phyloP scores from a whole-genome alignment of 1,140 invertebrate genomes.

The Monomorium pharaonis region DNA sequence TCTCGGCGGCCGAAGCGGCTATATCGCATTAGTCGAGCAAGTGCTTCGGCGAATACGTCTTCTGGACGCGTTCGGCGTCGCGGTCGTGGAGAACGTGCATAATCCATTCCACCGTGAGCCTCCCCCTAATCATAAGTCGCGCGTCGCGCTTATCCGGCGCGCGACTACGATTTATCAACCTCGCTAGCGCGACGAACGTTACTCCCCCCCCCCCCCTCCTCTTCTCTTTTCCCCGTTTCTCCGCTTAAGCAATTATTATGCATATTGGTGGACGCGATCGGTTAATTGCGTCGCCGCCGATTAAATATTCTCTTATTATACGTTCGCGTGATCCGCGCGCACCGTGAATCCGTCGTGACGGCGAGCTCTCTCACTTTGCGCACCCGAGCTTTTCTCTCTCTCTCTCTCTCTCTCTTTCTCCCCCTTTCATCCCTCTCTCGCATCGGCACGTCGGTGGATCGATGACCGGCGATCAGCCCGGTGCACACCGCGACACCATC shows the following conservation, averaged over 20 bases:
- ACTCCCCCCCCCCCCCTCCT: background rate
- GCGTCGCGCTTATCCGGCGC: background rate
- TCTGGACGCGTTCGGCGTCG: background rate
- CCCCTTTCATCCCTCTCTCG: conserved; percentile 23
- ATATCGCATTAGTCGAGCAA: conserved; percentile 14
- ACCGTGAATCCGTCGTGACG: background rate
- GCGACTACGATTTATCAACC: background rate
- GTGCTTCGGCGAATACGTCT: conserved; percentile 14
- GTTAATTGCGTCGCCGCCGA: background rate
- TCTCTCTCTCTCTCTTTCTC: background rate
- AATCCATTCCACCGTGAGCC: background rate
- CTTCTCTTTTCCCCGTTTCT: background rate
- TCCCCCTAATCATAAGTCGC: background rate
- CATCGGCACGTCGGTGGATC: conserved; percentile 70
- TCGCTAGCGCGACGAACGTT: background rate
- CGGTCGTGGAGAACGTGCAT: background rate
- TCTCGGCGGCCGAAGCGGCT: background rate
- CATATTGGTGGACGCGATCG: background rate
- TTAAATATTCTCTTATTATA: conserved; percentile 50
- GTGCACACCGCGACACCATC: conserved; percentile 54
- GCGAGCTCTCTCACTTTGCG: background rate
- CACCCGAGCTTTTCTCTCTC: background rate
- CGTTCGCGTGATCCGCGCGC: background rate
- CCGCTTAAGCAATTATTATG: background rate
- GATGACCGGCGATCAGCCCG: conserved; percentile 70